Evolutionary conservation across 2,113 vertebrate species (phyloP), one percentile per base, ranked within the genome.

Genomic region (Gadus chalcogrammus): DNA sequence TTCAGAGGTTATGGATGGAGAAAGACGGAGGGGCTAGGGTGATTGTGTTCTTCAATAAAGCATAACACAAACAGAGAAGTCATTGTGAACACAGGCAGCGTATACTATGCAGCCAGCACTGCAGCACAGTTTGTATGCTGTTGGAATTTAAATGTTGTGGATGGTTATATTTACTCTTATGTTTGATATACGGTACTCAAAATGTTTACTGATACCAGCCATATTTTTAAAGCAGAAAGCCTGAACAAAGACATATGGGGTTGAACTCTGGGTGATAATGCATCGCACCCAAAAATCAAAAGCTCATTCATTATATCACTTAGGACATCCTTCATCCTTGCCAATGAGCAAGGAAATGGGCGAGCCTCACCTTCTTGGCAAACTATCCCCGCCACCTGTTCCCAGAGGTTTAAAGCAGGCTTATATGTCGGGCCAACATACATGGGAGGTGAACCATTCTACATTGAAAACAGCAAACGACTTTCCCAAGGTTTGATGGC

Each of bases 401-500:
- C 80, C 66, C 68, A 64, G 64, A 78, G 82, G 80, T 82, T 82
- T 78, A 7, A 64, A 68, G 15, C 64, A 75, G 83, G 77, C 78
- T 85, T 83, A 77, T 80, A 81, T 84, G 85, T 84, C 79, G 58
- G 77, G 65, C 79, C 77, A 81, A 81, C 82, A 85, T 79, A 76
- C 78, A 70, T 69, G 55, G 71, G 77, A 86, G 77, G 75, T 76
- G 77, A 84, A 48, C 87, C 69, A 53, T 70, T 70, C 75, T 81
- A 80, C 79, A 84, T 77, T 85, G 82, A 73, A 84, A 72, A 66
- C 15, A 58, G 73, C 64, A 31, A 78, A 70, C 55, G 15, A 86
- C 85, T 94, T 96, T 95, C 95, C 94, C 89, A 91, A 91, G 94
- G 89, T 86, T 87, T 65, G 73, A 69, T 86, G 85, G 82, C 79